Evolutionary conservation across 2,888 invertebrate species (phyloP).

Genomic region (Cecidostiba fungosa): DNA sequence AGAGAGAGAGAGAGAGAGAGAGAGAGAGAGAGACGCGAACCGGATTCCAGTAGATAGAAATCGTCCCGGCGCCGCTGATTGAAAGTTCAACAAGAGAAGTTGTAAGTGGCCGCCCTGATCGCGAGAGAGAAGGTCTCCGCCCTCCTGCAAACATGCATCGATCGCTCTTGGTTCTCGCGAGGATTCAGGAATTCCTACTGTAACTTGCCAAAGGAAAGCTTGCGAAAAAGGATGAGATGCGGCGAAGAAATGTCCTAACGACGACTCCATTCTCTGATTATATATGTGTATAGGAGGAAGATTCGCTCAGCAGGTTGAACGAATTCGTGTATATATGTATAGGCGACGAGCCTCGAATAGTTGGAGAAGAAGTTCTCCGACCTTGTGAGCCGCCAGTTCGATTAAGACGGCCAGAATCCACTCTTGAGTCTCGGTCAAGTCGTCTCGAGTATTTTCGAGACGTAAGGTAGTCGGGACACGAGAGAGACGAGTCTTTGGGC

Average conservation of each 20-base stretch:
- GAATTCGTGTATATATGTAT: neutral
- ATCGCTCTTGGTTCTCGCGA: conserved; percentile 23
- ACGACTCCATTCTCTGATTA: neutral
- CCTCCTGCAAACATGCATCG: conserved; percentile 45
- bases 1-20: neutral
- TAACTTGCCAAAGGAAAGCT: neutral
- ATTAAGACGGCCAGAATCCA: neutral
- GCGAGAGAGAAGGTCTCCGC: neutral
- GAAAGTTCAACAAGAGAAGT: conserved; percentile 62
- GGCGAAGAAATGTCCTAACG: conserved; percentile 1
- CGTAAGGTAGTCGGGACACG: neutral
- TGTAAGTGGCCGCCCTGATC: conserved; percentile 52
- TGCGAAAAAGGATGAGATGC: neutral
- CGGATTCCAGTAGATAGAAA: conserved; percentile 27
- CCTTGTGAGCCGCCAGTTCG: neutral
- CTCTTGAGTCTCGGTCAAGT: conserved; percentile 9
- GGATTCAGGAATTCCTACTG: conserved; percentile 40
- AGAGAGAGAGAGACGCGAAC: neutral
- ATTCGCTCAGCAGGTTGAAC: no score
- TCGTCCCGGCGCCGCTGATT: conserved; percentile 46
- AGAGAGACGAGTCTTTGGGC: neutral
- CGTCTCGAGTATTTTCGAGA: neutral
- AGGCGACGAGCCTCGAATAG: neutral
- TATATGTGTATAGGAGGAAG: neutral
- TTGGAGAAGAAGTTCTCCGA: neutral